Percentiles rank a stretch among this genome's conserved stretches.
These are phyloP conservation scores for Morpho achilles DNA, from an alignment of 2,888 invertebrate genomes.

Conservation along the genomic window DNA sequence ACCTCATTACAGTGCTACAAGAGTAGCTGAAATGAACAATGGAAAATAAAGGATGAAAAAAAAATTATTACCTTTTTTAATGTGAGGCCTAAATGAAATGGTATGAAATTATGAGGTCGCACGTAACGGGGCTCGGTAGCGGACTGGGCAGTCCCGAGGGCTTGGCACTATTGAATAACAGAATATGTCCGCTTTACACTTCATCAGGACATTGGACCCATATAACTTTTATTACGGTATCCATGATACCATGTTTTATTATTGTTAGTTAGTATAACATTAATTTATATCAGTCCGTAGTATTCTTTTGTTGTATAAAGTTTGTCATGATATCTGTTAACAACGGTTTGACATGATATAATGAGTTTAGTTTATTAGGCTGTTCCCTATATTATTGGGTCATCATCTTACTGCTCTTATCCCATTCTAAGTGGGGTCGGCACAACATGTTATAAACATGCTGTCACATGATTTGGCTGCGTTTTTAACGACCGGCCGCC, in stretches of 20 bases:
- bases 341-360: too few species aligned
- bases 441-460: too few species aligned
- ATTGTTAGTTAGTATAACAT: too few species aligned
- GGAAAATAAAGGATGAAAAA: not conserved
- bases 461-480: too few species aligned
- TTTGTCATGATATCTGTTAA: too few species aligned
- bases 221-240: slow-evolving; percentile 21
- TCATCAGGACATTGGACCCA: slow-evolving; percentile 20
- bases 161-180: slow-evolving; percentile 19
- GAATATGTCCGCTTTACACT: slow-evolving; percentile 25
- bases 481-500: too few species aligned
- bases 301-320: too few species aligned
- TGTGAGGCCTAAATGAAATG: slow-evolving; percentile 11
- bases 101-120: slow-evolving; percentile 22
- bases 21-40: slow-evolving; percentile 1
- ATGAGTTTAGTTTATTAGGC: too few species aligned
- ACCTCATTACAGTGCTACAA: not conserved
- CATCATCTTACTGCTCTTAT: too few species aligned
- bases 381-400: too few species aligned
- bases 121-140: slow-evolving; percentile 20
- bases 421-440: too few species aligned
- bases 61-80: slow-evolving; percentile 3
- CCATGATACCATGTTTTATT: slow-evolving; percentile 6
- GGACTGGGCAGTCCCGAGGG: slow-evolving; percentile 21
- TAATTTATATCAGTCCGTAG: too few species aligned